Evolutionary conservation across 2,113 vertebrate species (phyloP).

Genomic region (Erythrolamprus reginae): DNA sequence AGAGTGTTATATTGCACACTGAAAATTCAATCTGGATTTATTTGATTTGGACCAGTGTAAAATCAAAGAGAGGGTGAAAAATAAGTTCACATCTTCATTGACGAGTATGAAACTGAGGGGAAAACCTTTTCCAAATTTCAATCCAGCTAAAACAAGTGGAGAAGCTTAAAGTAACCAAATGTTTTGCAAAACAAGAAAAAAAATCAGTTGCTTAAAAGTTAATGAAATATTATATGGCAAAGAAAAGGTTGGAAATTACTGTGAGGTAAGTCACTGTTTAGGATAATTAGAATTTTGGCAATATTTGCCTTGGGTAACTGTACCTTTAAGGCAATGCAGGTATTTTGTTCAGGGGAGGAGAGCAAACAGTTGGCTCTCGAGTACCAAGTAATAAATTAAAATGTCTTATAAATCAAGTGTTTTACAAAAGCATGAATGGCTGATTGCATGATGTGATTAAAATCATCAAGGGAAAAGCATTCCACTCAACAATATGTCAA

Average conservation of each 20-base stretch:
- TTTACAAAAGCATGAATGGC: conserved; percentile 40
- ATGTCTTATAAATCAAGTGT: conserved; percentile 45
- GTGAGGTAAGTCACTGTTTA: neutral
- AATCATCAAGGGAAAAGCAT: conserved; percentile 50
- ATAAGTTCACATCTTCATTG: neutral
- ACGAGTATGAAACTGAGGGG: neutral
- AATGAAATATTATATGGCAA: neutral
- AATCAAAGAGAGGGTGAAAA: neutral
- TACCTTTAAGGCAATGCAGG: conserved; percentile 15
- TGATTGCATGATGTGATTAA: conserved; percentile 50
- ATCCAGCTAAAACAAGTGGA: neutral
- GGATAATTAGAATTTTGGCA: neutral
- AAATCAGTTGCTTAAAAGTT: neutral
- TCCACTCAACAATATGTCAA: conserved; percentile 46
- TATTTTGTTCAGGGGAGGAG: neutral
- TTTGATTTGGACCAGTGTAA: neutral
- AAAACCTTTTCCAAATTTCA: neutral
- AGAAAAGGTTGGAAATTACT: neutral
- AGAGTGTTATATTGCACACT: neutral
- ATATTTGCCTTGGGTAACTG: neutral
- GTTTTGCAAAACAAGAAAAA: neutral
- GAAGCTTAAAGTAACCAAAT: neutral
- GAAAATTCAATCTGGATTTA: neutral
- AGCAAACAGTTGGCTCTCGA: conserved; percentile 32
- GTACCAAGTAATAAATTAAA: conserved; percentile 17